Base-by-base conservation (phyloP, 53 echinoderm and acorn worm species). In the Actinopyga echinites region DNA sequence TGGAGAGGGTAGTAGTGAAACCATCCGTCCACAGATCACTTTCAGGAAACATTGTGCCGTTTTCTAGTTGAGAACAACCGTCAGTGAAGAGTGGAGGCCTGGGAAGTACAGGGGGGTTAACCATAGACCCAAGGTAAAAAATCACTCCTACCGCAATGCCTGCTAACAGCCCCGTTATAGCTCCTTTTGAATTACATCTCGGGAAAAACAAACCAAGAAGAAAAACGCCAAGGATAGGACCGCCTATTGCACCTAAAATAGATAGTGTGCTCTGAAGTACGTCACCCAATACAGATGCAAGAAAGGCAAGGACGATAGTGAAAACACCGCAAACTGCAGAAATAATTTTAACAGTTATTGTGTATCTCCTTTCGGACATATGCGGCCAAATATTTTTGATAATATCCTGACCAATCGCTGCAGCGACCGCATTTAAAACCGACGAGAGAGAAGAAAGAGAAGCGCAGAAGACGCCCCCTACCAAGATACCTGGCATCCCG, bases 401-500 rank as follows among this genome's bases (percentile, higher is more conserved):
- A 8, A 49, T 74, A 49, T 74, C 74, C 8, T 74, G 74, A 74
- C 74, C 74, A 23, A 43, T 74, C 6, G 28, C 28, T n/a, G 74
- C 74, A 17, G 43, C 43, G 6, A 42, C 15, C 17, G 42, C 43
- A 20, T 37, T 74, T 28, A 74, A 42, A 22, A 74, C 52, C n/a
- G 74, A 37, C n/a, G 74, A 74, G 6, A 74, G 13, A 22, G 74
- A 79, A 53, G 77, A 75, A 6, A 86, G 55, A 19, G 86, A 75
- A 2, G 78, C 79, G 64, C 86, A 75, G 56, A 86, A 86, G 17
- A 61, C 65, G 56, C 86, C 78, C 8, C 64, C 75, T 6, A 79
- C 64, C 45, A 86, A 79, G 29, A 86, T 30, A 30, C 86, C 86
- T 26, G 86, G 53, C 53, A 86, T 57, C 21, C 86, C 86, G 10